These are phyloP conservation scores for Bellardia bayeri DNA, from an alignment of 2,888 invertebrate species.

Conservation along the genomic window DNA sequence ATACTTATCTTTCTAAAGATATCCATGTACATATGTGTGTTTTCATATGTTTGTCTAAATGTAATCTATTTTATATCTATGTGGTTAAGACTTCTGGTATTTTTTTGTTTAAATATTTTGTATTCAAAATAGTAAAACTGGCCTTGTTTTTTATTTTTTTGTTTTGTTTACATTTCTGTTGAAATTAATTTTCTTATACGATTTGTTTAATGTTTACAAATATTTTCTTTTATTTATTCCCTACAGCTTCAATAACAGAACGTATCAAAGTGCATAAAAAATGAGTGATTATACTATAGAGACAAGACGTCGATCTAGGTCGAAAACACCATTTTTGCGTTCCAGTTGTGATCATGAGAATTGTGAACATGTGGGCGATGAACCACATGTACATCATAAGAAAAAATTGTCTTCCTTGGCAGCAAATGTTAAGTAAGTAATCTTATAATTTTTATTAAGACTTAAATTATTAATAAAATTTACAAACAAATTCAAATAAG, in stretches of 20 bases:
- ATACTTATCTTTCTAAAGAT: constrained; percentile 33
- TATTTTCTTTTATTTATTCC: constrained; percentile 27
- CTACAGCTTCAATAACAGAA: constrained; percentile 37
- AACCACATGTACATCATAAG: constrained; percentile 85
- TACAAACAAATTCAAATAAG: no score
- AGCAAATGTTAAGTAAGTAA: constrained; percentile 82
- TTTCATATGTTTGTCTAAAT: background rate
- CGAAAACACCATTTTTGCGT: constrained; percentile 88
- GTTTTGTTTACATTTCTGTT: constrained; percentile 30
- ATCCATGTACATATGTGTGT: background rate
- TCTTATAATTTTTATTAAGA: background rate
- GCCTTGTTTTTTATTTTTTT: constrained; percentile 5
- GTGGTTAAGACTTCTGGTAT: constrained; percentile 24
- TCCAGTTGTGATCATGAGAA: constrained; percentile 86
- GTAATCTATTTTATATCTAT: constrained; percentile 2
- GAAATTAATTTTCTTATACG: background rate
- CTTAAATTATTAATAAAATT: background rate
- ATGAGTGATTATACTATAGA: constrained; percentile 84
- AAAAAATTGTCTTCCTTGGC: constrained; percentile 77
- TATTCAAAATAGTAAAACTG: background rate
- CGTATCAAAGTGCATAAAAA: constrained; percentile 39
- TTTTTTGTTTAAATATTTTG: background rate
- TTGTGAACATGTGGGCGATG: constrained; percentile 85
- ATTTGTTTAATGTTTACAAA: constrained; percentile 8
- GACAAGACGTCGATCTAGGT: constrained; percentile 89